Conservation (phyloP, 1,140 invertebrate genomes). For the Zeugodacus cucurbitae region DNA sequence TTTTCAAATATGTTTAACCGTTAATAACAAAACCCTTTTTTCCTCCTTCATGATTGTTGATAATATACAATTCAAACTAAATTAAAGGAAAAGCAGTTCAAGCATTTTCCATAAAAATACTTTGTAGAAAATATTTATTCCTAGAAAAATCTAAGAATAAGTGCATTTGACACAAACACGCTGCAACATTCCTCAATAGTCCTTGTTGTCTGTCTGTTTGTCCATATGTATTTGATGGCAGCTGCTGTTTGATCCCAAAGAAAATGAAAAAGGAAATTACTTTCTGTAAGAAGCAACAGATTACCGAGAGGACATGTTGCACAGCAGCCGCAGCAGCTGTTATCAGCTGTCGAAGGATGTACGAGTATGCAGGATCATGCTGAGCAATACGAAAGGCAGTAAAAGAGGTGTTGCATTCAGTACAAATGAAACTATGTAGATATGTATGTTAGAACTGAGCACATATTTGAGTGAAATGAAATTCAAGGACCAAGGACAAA, state of each 20-base stretch:
- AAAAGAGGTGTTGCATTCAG: too few relatives aligned
- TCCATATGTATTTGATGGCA: not conserved
- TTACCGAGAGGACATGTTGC: not conserved
- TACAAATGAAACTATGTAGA: not conserved
- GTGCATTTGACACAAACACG: not conserved
- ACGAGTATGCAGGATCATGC: not conserved
- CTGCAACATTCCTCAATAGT: not conserved
- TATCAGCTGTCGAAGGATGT: not conserved
- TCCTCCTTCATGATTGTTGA: too few relatives aligned
- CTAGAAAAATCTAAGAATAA: not conserved
- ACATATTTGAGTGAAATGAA: not conserved
- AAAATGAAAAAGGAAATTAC: not conserved
- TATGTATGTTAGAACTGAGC: not conserved
- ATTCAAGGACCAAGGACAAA: not conserved
- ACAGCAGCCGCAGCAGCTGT: constrained; percentile 8
- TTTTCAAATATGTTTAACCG: too few relatives aligned
- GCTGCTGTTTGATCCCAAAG: not conserved
- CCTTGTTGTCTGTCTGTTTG: not conserved
- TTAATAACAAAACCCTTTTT: too few relatives aligned
- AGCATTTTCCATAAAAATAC: too few relatives aligned
- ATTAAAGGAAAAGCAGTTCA: too few relatives aligned
- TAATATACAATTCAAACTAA: too few relatives aligned
- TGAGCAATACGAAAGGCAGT: not conserved
- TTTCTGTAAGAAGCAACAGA: not conserved
- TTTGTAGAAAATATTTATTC: too few relatives aligned